These are phyloP conservation scores for Rotaria macrura DNA, from an alignment of 2,888 invertebrate genomes.

Conservation along the genomic window DNA sequence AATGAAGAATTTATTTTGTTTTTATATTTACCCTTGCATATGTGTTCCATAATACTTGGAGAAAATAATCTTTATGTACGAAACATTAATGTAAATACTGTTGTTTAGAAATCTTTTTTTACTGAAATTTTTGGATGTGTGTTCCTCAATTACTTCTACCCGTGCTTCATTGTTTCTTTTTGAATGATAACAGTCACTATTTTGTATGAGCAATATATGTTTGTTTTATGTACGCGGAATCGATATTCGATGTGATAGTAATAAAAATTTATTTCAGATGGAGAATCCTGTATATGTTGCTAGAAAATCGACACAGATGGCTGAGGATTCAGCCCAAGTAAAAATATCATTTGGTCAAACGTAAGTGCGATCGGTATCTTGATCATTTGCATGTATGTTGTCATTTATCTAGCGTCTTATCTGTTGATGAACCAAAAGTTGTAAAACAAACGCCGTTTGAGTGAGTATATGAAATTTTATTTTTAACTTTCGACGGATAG, in stretches of 20 bases:
- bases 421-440: not conserved
- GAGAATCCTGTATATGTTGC: not conserved
- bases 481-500: not conserved
- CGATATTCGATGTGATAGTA: not conserved
- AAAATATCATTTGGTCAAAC: not conserved
- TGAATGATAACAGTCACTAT: not conserved
- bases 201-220: not conserved
- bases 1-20: not conserved
- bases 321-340: not conserved
- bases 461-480: not conserved
- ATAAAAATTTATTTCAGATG: not conserved
- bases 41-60: not conserved
- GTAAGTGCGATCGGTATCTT: not conserved
- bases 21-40: not conserved
- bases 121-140: too few species aligned
- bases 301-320: not conserved
- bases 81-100: too few species aligned
- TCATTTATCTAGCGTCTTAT: not conserved
- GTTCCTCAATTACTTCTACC: too few species aligned
- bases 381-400: not conserved
- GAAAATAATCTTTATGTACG: not conserved
- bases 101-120: too few species aligned
- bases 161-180: not conserved
- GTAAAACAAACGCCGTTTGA: not conserved
- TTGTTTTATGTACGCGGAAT: not conserved